Percentiles rank a stretch among this genome's conserved stretches.
These are phyloP conservation scores for Steinernema scapterisci DNA, from an alignment of 2,888 invertebrate species.

Conservation along the genomic window DNA sequence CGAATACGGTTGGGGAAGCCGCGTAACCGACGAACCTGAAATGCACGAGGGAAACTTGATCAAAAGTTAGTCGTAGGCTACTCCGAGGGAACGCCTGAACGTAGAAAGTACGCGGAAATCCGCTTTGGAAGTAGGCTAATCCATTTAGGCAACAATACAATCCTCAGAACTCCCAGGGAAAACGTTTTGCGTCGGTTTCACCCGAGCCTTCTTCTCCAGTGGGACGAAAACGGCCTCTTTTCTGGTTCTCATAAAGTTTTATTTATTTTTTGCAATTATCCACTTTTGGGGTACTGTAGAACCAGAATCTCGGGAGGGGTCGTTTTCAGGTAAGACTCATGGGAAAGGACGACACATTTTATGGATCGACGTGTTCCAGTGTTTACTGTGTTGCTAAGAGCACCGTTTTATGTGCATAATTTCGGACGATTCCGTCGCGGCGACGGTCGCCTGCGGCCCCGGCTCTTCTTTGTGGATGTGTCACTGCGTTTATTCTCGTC, in stretches of 20 bases:
- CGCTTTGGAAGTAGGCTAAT: slow-evolving; percentile 29
- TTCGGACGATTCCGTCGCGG: slow-evolving; percentile 1
- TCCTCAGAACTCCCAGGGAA: not conserved
- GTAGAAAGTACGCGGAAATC: not conserved
- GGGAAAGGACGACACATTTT: not conserved
- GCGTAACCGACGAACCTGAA: not conserved
- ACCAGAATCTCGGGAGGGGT: not conserved
- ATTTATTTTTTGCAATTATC: no score
- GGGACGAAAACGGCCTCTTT: no score
- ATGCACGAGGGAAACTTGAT: not conserved
- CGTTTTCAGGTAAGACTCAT: not conserved
- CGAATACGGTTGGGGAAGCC: slow-evolving; percentile 23
- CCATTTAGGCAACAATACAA: not conserved
- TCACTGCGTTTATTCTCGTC: not conserved
- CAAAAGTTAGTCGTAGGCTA: no score
- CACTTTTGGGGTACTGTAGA: not conserved
- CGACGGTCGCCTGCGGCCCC: slow-evolving; percentile 21
- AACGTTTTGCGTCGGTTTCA: no score
- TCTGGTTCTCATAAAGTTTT: no score
- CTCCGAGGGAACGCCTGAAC: no score
- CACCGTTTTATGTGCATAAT: slow-evolving; percentile 26
- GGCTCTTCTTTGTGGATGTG: not conserved
- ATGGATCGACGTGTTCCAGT: not conserved
- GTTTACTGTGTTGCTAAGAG: slow-evolving; percentile 16
- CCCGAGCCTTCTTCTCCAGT: no score